Base-by-base conservation (phyloP, 2,888 invertebrate genomes). In the Campopleginae sp. region DNA sequence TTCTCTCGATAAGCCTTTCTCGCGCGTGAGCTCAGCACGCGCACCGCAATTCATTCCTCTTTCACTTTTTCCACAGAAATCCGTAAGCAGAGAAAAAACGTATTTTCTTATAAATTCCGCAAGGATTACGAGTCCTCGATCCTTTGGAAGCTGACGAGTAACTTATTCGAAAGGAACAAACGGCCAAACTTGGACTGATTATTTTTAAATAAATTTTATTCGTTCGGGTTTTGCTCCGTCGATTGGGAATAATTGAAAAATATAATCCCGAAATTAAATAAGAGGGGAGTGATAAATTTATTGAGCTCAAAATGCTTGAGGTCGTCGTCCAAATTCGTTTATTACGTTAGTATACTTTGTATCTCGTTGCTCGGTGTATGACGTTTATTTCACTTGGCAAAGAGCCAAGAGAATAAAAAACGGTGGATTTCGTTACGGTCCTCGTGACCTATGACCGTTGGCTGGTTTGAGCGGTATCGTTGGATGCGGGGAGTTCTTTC, bases 21-120 rank as follows among this genome's bases (percentile, higher is more conserved):
- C 75, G 81, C 76, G 82, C 87, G 86, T 81, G 80, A 75, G 74
- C 85, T 81, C 76, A 83, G 68, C 80, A 80, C 84, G 82, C 84
- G 81, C 77, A 81, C 75, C 76, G 82, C 58, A 58, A 80, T 82
- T 61, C 74, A 44, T 66, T 75, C 72, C 77, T 77, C 70, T 75
- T 71, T 51, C 74, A 83, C 70, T 51, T 54, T 63, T 54, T 51
- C n/a, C 19, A 1, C 65, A 23, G 65, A 38, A 65, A 23, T 31
- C 38, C 19, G 46, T 19, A 38, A 27, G n/a, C 6, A 7, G 14
- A 31, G 19, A 63, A 65, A 14, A 46, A 27, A 48, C 27, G 61
- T n/a, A 27, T 58, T 58, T 31, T 61, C n/a, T 61, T 23, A 44
- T 51, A 46, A 46, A 23, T 6, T 74, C n/a, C n/a, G 27, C 42